Evolutionary conservation across 2,113 vertebrate genomes (phyloP), one percentile per base, ranked within the genome.

Genomic region (Rhodinocichla rosea): DNA sequence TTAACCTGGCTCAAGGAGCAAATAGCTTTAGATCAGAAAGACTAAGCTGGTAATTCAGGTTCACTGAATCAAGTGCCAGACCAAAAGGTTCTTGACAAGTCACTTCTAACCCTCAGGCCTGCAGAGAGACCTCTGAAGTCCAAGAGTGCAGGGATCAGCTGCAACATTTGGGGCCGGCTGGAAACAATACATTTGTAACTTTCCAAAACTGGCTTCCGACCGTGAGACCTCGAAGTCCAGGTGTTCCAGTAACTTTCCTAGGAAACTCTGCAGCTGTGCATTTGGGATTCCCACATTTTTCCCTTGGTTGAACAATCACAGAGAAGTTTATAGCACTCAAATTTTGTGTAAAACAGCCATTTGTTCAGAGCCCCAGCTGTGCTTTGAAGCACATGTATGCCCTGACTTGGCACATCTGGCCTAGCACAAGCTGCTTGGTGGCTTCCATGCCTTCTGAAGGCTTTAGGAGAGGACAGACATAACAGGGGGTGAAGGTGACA

Each of bases 241-340:
- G 14, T n/a, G 30, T 47, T 60, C 1, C 7, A 52, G 27, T 39
- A 80, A 28, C n/a, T 42, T 21, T 7, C 33, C 24, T 44, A 19
- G 4, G 15, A 81, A 92, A 64, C 7, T 1, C 4, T 15, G 60
- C 19, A 56, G 50, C 73, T 52, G n/a, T 30, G 37, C 56, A 60
- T 45, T 21, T 1, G 1, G n/a, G 22, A 84, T 37, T 37, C 67
- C 40, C 5, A 0, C 7, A 23, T 8, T 56, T 28, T 56, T 10
- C 28, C 55, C 30, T 21, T 23, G 4, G 52, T n/a, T 5, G 1
- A 35, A 62, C 2, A 73, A 10, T 4, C 45, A 42, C 17, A 4
- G 0, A 5, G 8, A 75, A 70, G 18, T 33, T 75, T 13, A 83
- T 1, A 78, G 60, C 39, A 22, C 22, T 44, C 10, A 4, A 17